A percentile compares a stretch with the other conserved stretches of the same genome.
Conservation (phyloP, 2,888 invertebrate genomes). For the Cyrtodaria siliqua region DNA sequence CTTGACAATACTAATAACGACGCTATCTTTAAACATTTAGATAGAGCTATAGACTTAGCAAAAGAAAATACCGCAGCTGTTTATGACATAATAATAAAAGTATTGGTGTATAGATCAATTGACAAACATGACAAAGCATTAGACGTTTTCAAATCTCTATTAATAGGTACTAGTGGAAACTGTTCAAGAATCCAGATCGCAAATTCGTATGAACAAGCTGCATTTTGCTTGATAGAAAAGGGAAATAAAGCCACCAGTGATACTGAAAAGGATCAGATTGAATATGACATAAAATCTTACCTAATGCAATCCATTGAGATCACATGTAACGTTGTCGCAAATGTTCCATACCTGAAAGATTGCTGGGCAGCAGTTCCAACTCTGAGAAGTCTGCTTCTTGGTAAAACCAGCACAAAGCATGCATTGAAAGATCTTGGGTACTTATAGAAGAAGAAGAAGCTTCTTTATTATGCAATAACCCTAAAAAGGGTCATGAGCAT, state of each 20-base stretch:
- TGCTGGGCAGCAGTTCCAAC: constrained; percentile 38
- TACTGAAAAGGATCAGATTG: background rate
- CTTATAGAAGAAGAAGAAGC: constrained; percentile 23
- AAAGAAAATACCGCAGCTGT: constrained; percentile 24
- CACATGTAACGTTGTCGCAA: constrained; percentile 25
- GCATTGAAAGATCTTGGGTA: constrained; percentile 22
- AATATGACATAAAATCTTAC: constrained; percentile 27
- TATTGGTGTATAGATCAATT: constrained; percentile 20
- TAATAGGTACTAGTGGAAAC: background rate
- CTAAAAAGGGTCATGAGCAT: too few species aligned
- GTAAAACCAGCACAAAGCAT: constrained; percentile 16
- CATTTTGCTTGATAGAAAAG: constrained; percentile 30
- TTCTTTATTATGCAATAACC: too few species aligned
- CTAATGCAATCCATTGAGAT: constrained; percentile 31
- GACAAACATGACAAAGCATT: constrained; percentile 13
- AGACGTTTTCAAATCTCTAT: constrained; percentile 20
- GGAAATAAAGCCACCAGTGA: background rate
- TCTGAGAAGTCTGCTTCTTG: constrained; percentile 11
- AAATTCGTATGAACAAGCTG: constrained; percentile 49
- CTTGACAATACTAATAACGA: background rate
- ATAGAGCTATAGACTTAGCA: constrained; percentile 16
- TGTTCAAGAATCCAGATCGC: constrained; percentile 22
- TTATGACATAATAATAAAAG: constrained; percentile 48
- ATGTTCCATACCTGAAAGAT: constrained; percentile 19
- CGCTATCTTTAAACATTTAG: constrained; percentile 19